Evolutionary conservation across 2,113 vertebrate species (phyloP), one percentile per base, ranked within the genome.

Genomic region (Neogobius melanostomus): DNA sequence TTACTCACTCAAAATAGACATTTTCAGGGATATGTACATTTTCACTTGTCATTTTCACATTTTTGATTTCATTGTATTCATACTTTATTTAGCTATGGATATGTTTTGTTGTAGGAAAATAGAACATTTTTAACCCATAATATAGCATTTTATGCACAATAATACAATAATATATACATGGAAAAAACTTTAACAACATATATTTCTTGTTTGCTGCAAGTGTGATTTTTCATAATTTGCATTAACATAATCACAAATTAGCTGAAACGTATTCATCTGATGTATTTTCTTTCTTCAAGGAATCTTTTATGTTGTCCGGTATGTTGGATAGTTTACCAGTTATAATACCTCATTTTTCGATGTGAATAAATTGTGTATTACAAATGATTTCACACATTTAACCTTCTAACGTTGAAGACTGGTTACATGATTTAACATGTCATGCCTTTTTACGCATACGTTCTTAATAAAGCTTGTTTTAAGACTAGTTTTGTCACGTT

Each of bases 11-110:
- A 61, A 68, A 48, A 72, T 8, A 52, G n/a, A 71, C 79, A 82
- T 86, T 84, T 90, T 92, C 85, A 92, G 87, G 91, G 85, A 91
- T 89, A 74, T 84, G 87, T 52, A 80, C 76, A 69, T n/a, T 87
- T 80, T 76, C 64, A 80, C 76, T 75, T 77, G 65, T 80, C 81
- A 71, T 88, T 83, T 88, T 82, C 76, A 77, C 81, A 71, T 88
- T 83, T 88, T 82, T 75, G 75, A 89, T 74, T 53, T 80, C n/a
- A 75, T 67, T 64, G 57, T 56, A 76, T 53, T 72, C 72, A 66
- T 65, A 56, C 6, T 56, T 21, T 56, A 56, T 77, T 79, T 76
- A 69, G 60, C 70, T 65, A 78, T 53, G n/a, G 66, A 28, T 49
- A 54, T 65, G 44, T 79, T 64, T 17, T 42, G 52, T 69, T 65